Evolutionary conservation across 2,797 vertebrate species (phyloP).

Genomic region (Channallabes apus): DNA sequence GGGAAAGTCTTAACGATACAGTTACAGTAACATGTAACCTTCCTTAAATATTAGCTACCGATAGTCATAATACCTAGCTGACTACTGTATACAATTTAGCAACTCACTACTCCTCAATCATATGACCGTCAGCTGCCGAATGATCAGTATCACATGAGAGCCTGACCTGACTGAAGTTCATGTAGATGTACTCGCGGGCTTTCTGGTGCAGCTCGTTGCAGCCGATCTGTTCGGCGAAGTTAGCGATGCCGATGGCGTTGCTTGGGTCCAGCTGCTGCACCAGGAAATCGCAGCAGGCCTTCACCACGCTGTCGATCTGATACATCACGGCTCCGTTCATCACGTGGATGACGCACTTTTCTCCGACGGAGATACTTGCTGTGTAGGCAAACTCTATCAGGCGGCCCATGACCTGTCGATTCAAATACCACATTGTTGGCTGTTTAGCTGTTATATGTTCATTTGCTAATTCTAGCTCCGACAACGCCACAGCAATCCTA

Average conservation of each 20-base stretch:
- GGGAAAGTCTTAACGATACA: background rate
- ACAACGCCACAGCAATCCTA: background rate
- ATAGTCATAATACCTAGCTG: background rate
- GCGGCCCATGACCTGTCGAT: constrained; percentile 83
- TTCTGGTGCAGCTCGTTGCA: constrained; percentile 90
- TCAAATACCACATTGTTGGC: background rate
- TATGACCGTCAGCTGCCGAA: background rate
- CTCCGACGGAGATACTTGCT: constrained; percentile 91
- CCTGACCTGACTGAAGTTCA: constrained; percentile 90
- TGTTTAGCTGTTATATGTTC: background rate
- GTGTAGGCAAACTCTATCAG: constrained; percentile 95
- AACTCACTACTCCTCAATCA: background rate
- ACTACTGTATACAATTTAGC: background rate
- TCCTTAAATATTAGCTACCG: background rate
- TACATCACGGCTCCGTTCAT: constrained; percentile 97
- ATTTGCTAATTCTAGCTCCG: background rate
- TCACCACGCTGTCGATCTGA: constrained; percentile 95
- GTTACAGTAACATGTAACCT: too few relatives aligned
- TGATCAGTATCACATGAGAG: background rate
- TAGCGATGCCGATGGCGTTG: constrained; percentile 95
- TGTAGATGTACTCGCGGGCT: constrained; percentile 92
- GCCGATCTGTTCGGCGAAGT: constrained; percentile 90
- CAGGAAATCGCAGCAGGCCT: constrained; percentile 91
- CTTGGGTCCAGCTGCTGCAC: constrained; percentile 92
- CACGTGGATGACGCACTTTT: constrained; percentile 92